These are phyloP conservation scores for Anniella stebbinsi DNA, from an alignment of 2,797 vertebrate species.

Conservation along the genomic window DNA sequence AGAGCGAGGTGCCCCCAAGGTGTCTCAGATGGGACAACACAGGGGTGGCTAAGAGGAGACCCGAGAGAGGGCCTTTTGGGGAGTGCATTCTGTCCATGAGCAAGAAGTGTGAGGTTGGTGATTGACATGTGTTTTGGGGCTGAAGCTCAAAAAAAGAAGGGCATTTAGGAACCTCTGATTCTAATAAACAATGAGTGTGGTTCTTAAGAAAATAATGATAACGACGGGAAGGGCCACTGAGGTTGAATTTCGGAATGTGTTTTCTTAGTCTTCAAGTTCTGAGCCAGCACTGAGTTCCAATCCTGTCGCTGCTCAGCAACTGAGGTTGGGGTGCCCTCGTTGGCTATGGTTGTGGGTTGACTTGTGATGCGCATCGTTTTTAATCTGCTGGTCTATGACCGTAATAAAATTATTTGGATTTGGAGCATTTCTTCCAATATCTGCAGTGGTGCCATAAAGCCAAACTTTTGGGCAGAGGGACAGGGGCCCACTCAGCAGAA, in stretches of 20 bases:
- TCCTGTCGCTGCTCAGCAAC: too few relatives aligned
- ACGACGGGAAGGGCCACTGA: too few relatives aligned
- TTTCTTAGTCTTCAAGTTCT: too few relatives aligned
- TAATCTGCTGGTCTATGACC: too few relatives aligned
- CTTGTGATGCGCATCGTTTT: too few relatives aligned
- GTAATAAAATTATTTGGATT: too few relatives aligned
- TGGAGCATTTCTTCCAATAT: neutral
- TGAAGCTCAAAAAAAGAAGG: neutral
- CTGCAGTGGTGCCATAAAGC: neutral
- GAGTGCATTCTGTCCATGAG: neutral
- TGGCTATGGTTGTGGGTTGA: neutral
- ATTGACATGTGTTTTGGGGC: neutral
- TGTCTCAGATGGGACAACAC: neutral
- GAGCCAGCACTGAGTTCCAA: neutral
- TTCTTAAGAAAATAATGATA: neutral
- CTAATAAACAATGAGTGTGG: too few relatives aligned
- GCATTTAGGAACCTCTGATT: neutral
- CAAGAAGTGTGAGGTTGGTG: neutral
- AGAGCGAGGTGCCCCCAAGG: too few relatives aligned
- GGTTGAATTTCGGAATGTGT: neutral
- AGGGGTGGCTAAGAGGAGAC: neutral
- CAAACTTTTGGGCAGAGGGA: neutral
- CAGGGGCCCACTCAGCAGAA: neutral
- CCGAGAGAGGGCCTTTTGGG: neutral
- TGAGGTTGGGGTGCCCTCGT: neutral